Base-by-base conservation (phyloP, 2,797 vertebrate genomes). In the Anomalospiza imberbis region DNA sequence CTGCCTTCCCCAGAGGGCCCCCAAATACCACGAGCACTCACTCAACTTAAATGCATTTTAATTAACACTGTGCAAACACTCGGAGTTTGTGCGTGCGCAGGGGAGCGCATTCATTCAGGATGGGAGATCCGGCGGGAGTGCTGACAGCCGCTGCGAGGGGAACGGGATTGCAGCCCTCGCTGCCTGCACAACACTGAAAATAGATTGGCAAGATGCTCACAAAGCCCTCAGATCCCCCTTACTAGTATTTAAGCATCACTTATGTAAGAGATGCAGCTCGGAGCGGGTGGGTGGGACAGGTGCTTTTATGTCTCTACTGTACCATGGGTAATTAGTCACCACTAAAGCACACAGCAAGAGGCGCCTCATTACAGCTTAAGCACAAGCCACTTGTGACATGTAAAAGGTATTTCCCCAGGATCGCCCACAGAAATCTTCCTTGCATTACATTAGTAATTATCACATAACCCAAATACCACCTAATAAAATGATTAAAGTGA, bases 31-130 rank as follows among this genome's bases (percentile, higher is more conserved):
- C 68, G 87, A 89, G 92, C 96, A 63, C 96, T 97, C 90, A 62
- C 89, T 97, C 94, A 88, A 61, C 91, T 94, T 95, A 95, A 97
- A 82, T 82, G 88, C 88, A 55, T 88, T 96, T 97, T 95, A 97
- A 98, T 97, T 97, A 97, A 93, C 86, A n/a, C 6, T 55, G 88
- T 92, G 94, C 96, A 97, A 97, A 97, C 92, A 92, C 36, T 22
- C 19, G 2, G 44, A 88, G 91, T 50, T 51, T 51, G 68, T 75
- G 79, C 16, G 7, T 24, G 88, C 89, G 48, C 94, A 51, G 71
- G 62, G 85, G 96, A 96, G 87, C 7, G 6, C 65, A 5, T 74
- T 83, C 61, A 55, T 50, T 78, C 68, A 61, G 81, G 65, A 81
- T 1, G 2, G 62, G 85, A 25, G 79, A 57, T 16, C 76, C 62